A percentile compares a stretch with the other conserved stretches of the same genome.
Evolutionary conservation across 2,888 invertebrate genomes (phyloP).

Genomic region (Apocheima hispidaria): DNA sequence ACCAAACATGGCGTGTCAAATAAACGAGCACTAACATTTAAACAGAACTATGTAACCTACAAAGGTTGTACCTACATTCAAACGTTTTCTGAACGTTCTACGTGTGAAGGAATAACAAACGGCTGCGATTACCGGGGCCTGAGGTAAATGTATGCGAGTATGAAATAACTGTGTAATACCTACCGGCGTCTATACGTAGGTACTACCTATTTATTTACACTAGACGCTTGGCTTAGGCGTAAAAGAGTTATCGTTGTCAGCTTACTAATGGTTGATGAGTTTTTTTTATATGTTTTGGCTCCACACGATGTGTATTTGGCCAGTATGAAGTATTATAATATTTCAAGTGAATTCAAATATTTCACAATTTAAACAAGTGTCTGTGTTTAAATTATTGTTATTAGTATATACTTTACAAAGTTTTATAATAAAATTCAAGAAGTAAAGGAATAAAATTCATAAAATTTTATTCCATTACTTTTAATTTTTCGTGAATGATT

Average conservation of each 20-base stretch:
- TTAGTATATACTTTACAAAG: no score
- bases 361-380: no score
- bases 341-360: no score
- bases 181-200: neutral
- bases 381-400: no score
- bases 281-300: neutral
- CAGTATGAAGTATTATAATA: no score
- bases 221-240: neutral
- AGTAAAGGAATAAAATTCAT: no score
- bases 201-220: neutral
- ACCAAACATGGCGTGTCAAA: neutral
- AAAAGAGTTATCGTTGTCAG: neutral
- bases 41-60: no score
- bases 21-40: neutral
- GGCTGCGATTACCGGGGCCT: constrained; percentile 4
- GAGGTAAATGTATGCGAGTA: constrained; percentile 2
- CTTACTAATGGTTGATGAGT: constrained; percentile 3
- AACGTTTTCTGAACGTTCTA: neutral
- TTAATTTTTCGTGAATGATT: no score
- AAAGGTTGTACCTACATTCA: neutral
- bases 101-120: constrained; percentile 15
- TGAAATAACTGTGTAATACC: neutral
- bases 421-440: no score
- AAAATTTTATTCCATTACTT: no score
- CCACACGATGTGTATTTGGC: no score